Conservation (phyloP, 2,888 invertebrate genomes). For the Leucoma salicis region DNA sequence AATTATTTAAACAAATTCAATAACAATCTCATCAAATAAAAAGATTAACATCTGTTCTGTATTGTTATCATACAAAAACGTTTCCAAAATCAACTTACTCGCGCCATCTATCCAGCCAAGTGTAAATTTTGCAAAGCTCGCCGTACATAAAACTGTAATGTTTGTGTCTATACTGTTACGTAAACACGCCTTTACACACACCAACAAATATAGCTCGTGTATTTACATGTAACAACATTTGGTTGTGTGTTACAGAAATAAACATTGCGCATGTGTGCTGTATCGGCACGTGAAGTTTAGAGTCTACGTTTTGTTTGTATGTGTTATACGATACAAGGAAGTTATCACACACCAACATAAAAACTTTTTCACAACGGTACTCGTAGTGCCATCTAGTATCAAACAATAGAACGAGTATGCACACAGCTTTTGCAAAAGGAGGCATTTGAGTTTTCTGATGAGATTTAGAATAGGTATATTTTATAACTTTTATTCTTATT, state of each 20-base stretch:
- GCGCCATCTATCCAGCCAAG: constrained; percentile 57
- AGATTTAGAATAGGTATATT: constrained; percentile 4
- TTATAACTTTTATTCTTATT: neutral
- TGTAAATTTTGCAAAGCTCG: constrained; percentile 30
- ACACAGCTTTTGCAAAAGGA: constrained; percentile 46
- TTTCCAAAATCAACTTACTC: constrained; percentile 16
- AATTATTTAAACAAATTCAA: too few species aligned
- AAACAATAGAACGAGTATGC: constrained; percentile 38
- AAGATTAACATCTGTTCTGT: too few species aligned
- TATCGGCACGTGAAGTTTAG: constrained; percentile 39
- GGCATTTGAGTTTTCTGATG: constrained; percentile 38
- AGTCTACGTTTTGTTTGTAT: constrained; percentile 26
- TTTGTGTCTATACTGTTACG: constrained; percentile 36
- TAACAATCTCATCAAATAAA: too few species aligned
- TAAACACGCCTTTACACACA: constrained; percentile 38
- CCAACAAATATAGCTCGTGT: constrained; percentile 24
- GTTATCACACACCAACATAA: constrained; percentile 47
- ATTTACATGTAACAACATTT: constrained; percentile 23
- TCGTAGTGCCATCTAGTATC: constrained; percentile 68
- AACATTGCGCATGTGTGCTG: constrained; percentile 36
- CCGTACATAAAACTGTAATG: constrained; percentile 29
- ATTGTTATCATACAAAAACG: too few species aligned
- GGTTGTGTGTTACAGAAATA: constrained; percentile 31
- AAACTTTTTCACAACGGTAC: constrained; percentile 51
- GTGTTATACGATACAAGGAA: constrained; percentile 39